Base-by-base conservation (phyloP, 2,797 vertebrate genomes). In the Rhinatrema bivittatum region DNA sequence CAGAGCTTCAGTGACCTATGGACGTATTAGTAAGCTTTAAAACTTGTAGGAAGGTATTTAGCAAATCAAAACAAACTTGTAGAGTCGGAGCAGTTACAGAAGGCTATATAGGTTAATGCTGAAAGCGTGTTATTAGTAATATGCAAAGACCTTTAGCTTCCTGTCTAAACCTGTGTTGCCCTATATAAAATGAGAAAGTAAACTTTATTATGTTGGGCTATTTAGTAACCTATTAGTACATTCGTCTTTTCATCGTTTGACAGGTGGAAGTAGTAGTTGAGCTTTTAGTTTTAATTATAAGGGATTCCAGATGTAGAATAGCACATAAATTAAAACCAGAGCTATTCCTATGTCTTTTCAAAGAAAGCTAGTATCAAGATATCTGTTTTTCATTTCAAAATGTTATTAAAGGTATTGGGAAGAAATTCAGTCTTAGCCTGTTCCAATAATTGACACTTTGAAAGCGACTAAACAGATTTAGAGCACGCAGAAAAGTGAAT, bases 211-310 rank as follows among this genome's bases (percentile, higher is more conserved):
- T 66, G 72, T 76, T 66, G 68, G 73, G 70, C 76, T 82, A 72
- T 88, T 84, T 88, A 90, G 86, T 87, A 91, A 87, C 85, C 89
- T 91, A 95, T 97, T 98, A 93, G 88, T 84, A 83, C 88, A 88
- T 94, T 90, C 88, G 88, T 97, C 91, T 92, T 93, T 91, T 93
- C 89, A 91, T 87, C 89, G 75, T 95, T 91, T 95, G 93, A 95
- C 93, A 98, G 94, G 93, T 97, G 94, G 94, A 98, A 96, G 89
- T 90, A 91, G 88, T 91, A 91, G 88, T 85, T 84, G 85, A 84
- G 85, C 90, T 91, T 92, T 94, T 92, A 90, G 88, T 94, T 94
- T 95, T 95, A 96, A 97, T 97, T 95, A 91, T 96, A 97, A 97
- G 86, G 87, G 89, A 93, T 91, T 95, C 93, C 94, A 98, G 93